Conservation (phyloP, 2,888 invertebrate species). For the Salticus scenicus region DNA sequence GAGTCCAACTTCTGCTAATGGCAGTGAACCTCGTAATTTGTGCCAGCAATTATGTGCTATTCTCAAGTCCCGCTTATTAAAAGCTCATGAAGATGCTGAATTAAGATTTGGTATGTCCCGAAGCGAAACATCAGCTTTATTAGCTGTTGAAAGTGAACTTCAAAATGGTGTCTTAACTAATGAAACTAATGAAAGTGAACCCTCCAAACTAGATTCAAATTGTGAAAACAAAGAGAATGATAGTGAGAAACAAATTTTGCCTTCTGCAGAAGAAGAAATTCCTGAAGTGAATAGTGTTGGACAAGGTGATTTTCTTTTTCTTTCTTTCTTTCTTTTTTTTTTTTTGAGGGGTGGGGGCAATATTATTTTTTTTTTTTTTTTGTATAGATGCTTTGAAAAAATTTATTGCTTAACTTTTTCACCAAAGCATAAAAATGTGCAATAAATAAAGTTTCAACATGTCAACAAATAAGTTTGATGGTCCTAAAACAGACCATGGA, state of each 20-base stretch:
- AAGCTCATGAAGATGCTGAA: slow-evolving; percentile 86
- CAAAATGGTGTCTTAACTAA: background rate
- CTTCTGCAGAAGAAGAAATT: slow-evolving; percentile 17
- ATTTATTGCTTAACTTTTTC: no score
- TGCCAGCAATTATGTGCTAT: slow-evolving; percentile 82
- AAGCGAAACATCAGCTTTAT: slow-evolving; percentile 58
- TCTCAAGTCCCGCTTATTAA: slow-evolving; percentile 85
- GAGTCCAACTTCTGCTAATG: slow-evolving; percentile 36
- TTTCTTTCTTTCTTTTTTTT: no score
- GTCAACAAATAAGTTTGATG: no score
- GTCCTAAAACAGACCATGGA: no score
- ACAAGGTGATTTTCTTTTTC: slow-evolving; percentile 40
- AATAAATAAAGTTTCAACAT: no score
- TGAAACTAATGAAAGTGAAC: background rate
- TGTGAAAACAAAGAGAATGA: slow-evolving; percentile 20
- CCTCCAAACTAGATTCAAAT: background rate
- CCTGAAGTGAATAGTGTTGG: slow-evolving; percentile 43
- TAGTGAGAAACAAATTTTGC: background rate
- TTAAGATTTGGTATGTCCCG: slow-evolving; percentile 72
- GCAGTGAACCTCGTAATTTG: slow-evolving; percentile 66
- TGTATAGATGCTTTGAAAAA: no score
- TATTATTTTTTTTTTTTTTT: no score
- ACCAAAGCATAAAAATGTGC: no score
- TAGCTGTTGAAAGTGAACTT: slow-evolving; percentile 45
- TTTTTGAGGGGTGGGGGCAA: no score